Evolutionary conservation across 2,888 invertebrate species (phyloP), one percentile per base, ranked within the genome.

Genomic region (Mystacides longicornis): DNA sequence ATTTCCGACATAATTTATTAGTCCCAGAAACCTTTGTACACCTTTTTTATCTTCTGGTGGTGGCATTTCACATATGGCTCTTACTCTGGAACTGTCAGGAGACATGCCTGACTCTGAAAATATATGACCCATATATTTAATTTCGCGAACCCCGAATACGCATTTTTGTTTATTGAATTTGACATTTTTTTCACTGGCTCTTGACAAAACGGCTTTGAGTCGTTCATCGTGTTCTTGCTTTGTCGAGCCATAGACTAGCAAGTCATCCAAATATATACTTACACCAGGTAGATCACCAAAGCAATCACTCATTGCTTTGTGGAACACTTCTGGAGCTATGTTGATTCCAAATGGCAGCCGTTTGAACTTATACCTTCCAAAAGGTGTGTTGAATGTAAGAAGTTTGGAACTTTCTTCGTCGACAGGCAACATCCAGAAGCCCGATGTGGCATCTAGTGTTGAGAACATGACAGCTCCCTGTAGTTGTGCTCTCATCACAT

Each of bases 121-220:
- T 3, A 59, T 59, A 51, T 64, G 63, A 14, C 63, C 64, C n/a
- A 64, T 46, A 51, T 56, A 62, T 51, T 53, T 60, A 3, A 65
- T 59, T 18, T 55, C 48, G n/a, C 33, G 49, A 3, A 51, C 37
- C 20, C 59, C 31, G 22, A 61, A 54, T 42, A 57, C 42, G 51
- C 54, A 59, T 55, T 63, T 63, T 37, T 51, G 42, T 45, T 23
- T 50, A 49, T 52, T 60, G 27, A 45, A 56, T 22, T 54, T 59
- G 50, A 45, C 23, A 43, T 43, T 43, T 43, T 16, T 43, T 43
- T 43, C 16, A 16, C 18, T 7, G 16, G 43, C 43, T 43, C 43
- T 43, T 16, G 7, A 14, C 9, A 43, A 5, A 14, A 43, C 43
- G 16, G 43, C 43, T 43, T 43, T 16, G 4, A 43, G 16, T 5